Evolutionary conservation across 2,888 invertebrate species (phyloP), one percentile per base, ranked within the genome.

Genomic region (Priocnemis perturbator): DNA sequence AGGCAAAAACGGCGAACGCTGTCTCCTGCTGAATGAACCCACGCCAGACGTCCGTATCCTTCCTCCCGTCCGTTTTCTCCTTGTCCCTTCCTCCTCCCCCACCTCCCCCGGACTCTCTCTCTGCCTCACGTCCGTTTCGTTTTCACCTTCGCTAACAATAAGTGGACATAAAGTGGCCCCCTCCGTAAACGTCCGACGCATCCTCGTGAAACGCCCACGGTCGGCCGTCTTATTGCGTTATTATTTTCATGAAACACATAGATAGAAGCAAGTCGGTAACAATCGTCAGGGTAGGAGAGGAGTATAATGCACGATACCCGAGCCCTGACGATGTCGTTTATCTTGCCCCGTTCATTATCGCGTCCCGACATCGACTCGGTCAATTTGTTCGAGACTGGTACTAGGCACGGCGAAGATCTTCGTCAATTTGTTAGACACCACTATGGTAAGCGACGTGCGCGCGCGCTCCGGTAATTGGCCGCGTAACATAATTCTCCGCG

Each of bases 1-100:
- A 66, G 69, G 66, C 17, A 72, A 81, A 77, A 77, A 75, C 73
- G 72, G 14, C 59, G 60, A 70, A 72, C 76, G 67, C 7, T 64
- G 64, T 60, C 50, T 58, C 67, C 21, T 3, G 59, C 70, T 82
- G 82, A 84, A 84, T 84, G 84, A 84, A 77, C 84, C 84, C 80
- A 84, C 84, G 81, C 84, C 56, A 14, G 14, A 23, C 60, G 50
- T 11, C 19, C 52, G 17, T 53, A 52, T 53, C 60, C 15, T 60
- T 53, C 26, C 60, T 55, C 44, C 57, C 57, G 17, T 20, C 20
- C 62, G 26, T 58, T 53, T 57, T 45, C 23, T 66, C 59, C 50
- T 50, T 57, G 56, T 53, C 53, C 58, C 52, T 23, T 3, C 37
- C n/a, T n/a, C 37, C 37, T 11, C 11, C 15, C 44, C 14, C 21